A percentile compares a stretch with the other conserved stretches of the same genome.
Evolutionary conservation across 2,113 vertebrate species (phyloP).

Genomic region (Lonchura striata): DNA sequence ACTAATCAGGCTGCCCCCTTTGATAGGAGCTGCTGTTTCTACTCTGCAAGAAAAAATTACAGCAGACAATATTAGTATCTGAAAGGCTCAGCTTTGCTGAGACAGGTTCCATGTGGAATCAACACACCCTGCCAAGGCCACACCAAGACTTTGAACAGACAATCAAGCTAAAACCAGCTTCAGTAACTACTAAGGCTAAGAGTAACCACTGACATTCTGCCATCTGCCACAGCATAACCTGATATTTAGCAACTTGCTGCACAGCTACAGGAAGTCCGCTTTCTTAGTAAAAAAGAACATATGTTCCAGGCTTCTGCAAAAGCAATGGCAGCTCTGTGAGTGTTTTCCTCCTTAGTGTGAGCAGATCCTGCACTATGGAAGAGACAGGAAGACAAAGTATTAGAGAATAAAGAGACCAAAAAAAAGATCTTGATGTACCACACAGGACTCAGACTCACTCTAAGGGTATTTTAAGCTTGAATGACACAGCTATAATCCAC

Average conservation of each 20-base stretch:
- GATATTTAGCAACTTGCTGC: neutral
- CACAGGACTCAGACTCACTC: neutral
- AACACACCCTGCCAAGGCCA: neutral
- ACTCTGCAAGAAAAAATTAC: neutral
- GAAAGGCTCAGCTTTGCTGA: neutral
- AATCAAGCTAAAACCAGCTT: neutral
- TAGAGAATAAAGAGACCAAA: neutral
- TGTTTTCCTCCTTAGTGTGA: neutral
- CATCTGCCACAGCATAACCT: constrained; percentile 7
- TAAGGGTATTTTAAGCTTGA: neutral
- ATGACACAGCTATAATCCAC: neutral
- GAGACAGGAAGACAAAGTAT: neutral
- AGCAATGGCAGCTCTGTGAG: neutral
- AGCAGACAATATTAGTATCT: neutral
- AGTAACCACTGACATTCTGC: neutral
- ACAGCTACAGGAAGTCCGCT: constrained; percentile 7
- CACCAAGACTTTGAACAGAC: neutral
- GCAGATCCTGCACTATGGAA: neutral
- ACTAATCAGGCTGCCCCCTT: neutral
- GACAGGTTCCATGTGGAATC: neutral
- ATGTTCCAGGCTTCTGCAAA: neutral
- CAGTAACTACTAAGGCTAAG: neutral
- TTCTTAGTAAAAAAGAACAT: constrained; percentile 2
- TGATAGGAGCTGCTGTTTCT: neutral
- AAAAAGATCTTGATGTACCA: neutral